Evolutionary conservation across 2,797 vertebrate genomes (phyloP), one percentile per base, ranked within the genome.

Genomic region (Chromobotia macracanthus): DNA sequence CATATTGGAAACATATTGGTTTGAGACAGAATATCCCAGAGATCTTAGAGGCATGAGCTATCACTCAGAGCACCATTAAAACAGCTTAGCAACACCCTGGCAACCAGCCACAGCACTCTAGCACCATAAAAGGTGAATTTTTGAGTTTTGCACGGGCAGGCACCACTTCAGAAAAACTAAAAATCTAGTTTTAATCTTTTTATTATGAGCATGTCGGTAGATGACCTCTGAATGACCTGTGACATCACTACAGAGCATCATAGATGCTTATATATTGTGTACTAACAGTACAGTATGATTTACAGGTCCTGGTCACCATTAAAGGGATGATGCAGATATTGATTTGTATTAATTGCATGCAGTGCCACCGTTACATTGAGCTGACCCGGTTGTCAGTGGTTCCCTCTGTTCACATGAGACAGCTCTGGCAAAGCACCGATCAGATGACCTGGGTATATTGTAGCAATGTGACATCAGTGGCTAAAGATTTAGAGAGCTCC

Each of bases 341-440:
- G 69, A 77, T 68, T 67, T 50, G 18, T 64, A 65, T 82, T 41
- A 72, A 60, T 75, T 48, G 25, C 21, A 3, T 79, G 38, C 65
- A 19, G 21, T 23, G 16, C 10, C 55, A 50, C 38, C 1, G 31
- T 25, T 58, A 41, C 18, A 44, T 50, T 18, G 38, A 56, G 66
- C 66, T 71, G 65, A 79, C 65, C 46, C 38, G 51, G 25, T 80
- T 51, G 53, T 48, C 31, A 38, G 63, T 31, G 11, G n/a, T 21
- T 61, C 15, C n/a, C 35, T 9, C 25, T 13, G 51, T 67, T 71
- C 18, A 16, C 72, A 72, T 63, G 80, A 53, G 61, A 70, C 74
- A n/a, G 44, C 31, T 74, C 28, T 76, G 75, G 53, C 80, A 21
- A 28, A 38, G 60, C 64, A 61, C 48, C 7, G 61, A 53, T 72